Base-by-base conservation (phyloP, 2,113 vertebrate species). In the Proteles cristata region DNA sequence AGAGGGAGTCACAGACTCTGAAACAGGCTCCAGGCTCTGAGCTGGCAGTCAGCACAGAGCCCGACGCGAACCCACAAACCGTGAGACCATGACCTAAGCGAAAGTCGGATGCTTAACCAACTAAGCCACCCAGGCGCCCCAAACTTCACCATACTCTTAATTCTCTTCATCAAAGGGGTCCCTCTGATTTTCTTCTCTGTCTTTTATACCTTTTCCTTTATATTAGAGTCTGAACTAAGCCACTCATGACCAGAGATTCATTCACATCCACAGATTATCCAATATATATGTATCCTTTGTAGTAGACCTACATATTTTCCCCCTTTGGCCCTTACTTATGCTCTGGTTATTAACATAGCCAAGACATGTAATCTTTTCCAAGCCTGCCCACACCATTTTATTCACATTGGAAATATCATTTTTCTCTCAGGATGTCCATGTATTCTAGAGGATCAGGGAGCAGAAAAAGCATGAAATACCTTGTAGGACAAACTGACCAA, bases 131-230 rank as follows among this genome's bases (percentile, higher is more conserved):
- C 21, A 61, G 58, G 58, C 21, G 3, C 58, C 21, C 58, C 58
- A 63, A 43, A 89, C 7, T 19, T 92, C 80, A n/a, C 53, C 39
- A 19, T 50, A 21, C 43, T 17, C 84, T 74, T 82, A 16, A 82
- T 33, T 76, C 26, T 88, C 71, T 77, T 71, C 35, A n/a, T 76
- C 66, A 61, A 21, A 90, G 35, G 4, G n/a, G 3, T 48, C 76
- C 45, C 33, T 93, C 81, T 58, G 39, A 53, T 71, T 90, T 68
- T 73, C 53, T 82, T 80, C 48, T 93, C 73, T 87, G 76, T 95
- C 17, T n/a, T 92, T 93, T 88, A 69, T 0, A 48, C 12, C 28
- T 69, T 84, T 89, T 17, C 35, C 39, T 80, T 93, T 69, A 63
- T 15, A 76, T 17, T 8, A 61, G 21, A 31, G 61, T 43, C 55